phyloP scores from a whole-genome alignment of 2,888 invertebrate genomes.

The Tridacna crocea region DNA sequence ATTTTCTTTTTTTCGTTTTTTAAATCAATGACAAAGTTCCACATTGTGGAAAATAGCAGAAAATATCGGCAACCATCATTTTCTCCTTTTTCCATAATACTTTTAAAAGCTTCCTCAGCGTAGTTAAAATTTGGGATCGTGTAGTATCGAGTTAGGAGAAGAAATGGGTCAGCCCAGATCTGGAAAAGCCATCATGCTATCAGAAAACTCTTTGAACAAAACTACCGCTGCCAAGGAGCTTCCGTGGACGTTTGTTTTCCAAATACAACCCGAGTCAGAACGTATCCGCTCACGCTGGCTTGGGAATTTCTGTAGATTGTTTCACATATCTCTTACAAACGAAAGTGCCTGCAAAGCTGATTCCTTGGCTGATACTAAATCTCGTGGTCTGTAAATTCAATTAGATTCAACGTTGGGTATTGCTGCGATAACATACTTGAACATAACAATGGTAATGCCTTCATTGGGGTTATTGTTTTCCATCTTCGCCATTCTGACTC shows the following conservation, averaged over 20 bases:
- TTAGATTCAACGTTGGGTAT: slow-evolving; percentile 1
- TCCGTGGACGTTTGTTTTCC: slow-evolving; percentile 27
- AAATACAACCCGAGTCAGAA: slow-evolving; percentile 15
- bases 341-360: slow-evolving; percentile 14
- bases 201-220: slow-evolving; percentile 27
- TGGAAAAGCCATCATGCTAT: slow-evolving; percentile 30
- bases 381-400: slow-evolving; percentile 3
- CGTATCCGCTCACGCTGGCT: slow-evolving; percentile 19
- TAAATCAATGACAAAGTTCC: no score
- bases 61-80: no score
- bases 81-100: no score
- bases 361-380: slow-evolving; percentile 1
- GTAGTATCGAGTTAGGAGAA: no score
- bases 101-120: no score
- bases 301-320: slow-evolving; percentile 30
- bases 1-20: no score
- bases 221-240: slow-evolving; percentile 19
- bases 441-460: slow-evolving; percentile 5
- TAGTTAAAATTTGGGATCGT: no score
- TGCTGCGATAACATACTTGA: slow-evolving; percentile 1
- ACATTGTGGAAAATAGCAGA: no score
- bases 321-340: slow-evolving; percentile 21
- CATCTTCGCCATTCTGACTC: neutral
- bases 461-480: slow-evolving; percentile 5
- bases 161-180: neutral